Percentiles rank a stretch among this genome's conserved stretches.
These are phyloP conservation scores for Petrocephalus zakoni DNA, from an alignment of 2,113 vertebrate species.

Conservation along the genomic window DNA sequence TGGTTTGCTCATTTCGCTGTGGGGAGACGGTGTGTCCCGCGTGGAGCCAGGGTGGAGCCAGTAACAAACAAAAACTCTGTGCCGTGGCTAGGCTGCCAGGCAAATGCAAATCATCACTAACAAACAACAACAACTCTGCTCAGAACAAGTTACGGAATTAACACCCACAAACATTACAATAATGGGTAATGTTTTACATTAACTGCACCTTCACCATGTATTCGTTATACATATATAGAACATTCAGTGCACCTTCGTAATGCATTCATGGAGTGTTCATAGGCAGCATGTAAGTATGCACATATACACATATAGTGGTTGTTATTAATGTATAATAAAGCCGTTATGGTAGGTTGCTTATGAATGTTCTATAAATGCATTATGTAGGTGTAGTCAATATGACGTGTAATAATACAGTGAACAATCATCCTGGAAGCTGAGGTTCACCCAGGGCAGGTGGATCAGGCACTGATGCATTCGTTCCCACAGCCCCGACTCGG, in stretches of 20 bases:
- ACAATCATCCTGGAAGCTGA: background rate
- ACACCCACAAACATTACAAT: background rate
- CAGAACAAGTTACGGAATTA: background rate
- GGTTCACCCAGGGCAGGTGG: background rate
- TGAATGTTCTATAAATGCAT: background rate
- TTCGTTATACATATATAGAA: background rate
- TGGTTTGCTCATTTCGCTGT: slow-evolving; percentile 23
- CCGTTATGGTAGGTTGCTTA: background rate
- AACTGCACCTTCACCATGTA: background rate
- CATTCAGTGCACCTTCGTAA: background rate
- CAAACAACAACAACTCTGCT: background rate
- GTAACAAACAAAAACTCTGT: background rate
- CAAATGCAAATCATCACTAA: background rate
- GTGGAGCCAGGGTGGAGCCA: background rate
- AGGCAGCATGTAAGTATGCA: too few relatives aligned
- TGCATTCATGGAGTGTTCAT: too few relatives aligned
- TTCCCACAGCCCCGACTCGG: slow-evolving; percentile 31
- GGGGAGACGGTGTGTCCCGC: background rate
- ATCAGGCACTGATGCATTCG: background rate
- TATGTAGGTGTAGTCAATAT: background rate
- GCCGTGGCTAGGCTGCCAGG: background rate
- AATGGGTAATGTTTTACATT: background rate
- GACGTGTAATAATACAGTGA: background rate
- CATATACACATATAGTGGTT: background rate
- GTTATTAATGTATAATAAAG: background rate